phyloP scores from a whole-genome alignment of 2,888 invertebrate species.

The Synanthedon formicaeformis region DNA sequence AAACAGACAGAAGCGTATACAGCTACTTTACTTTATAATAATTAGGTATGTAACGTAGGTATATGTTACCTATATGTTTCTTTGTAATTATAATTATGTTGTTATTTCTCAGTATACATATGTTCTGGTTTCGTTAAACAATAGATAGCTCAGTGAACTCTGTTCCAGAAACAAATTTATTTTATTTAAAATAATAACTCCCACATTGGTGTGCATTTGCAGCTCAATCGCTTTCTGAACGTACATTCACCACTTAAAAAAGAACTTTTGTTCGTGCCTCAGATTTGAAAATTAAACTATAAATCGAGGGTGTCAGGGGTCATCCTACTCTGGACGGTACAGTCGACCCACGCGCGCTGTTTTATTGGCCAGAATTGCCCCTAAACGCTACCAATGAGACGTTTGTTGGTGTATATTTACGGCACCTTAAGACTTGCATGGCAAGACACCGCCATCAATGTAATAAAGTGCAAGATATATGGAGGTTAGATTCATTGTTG shows the following conservation, averaged over 20 bases:
- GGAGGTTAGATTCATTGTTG: constrained; percentile 23
- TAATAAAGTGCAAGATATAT: constrained; percentile 50
- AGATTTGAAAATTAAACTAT: constrained; percentile 2
- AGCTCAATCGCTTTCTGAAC: constrained; percentile 36
- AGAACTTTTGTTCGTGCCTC: constrained; percentile 12
- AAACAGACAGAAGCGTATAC: too few relatives aligned
- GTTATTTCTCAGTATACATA: too few relatives aligned
- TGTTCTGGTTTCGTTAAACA: constrained; percentile 4
- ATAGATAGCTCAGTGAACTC: constrained; percentile 2
- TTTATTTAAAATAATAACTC: constrained; percentile 13
- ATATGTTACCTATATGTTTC: too few relatives aligned
- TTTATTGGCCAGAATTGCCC: constrained; percentile 66
- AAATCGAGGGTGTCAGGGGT: constrained; percentile 16
- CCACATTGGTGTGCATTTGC: constrained; percentile 26
- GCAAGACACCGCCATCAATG: constrained; percentile 28
- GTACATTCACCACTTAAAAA: constrained; percentile 18
- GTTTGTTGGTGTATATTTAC: constrained; percentile 63
- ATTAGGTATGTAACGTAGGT: too few relatives aligned
- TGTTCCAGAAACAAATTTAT: constrained; percentile 11
- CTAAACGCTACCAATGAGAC: constrained; percentile 67
- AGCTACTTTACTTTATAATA: too few relatives aligned
- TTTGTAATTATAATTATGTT: too few relatives aligned
- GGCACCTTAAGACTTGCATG: constrained; percentile 41
- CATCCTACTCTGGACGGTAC: constrained; percentile 34
- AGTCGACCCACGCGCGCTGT: constrained; percentile 50